phyloP scores from a whole-genome alignment of 2,113 vertebrate species.

The Pogona vitticeps region DNA sequence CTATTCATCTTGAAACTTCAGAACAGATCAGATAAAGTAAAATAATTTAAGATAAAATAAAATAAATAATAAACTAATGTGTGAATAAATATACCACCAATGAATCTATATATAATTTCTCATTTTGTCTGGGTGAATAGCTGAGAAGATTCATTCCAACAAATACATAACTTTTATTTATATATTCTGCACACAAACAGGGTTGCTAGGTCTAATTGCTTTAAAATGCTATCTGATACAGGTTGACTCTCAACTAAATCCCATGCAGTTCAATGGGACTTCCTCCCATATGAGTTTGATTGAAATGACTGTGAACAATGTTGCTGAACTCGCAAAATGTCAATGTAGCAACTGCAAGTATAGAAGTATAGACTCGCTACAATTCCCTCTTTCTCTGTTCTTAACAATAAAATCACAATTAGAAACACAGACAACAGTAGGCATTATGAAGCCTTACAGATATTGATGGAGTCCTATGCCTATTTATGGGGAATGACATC shows the following conservation, averaged over 20 bases:
- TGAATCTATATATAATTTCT: background rate
- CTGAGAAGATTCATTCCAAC: background rate
- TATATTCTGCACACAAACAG: background rate
- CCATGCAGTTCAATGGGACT: background rate
- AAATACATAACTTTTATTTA: background rate
- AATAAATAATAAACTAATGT: too few relatives aligned
- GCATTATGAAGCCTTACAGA: background rate
- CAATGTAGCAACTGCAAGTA: background rate
- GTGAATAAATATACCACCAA: background rate
- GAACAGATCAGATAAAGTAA: background rate
- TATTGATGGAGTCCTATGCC: background rate
- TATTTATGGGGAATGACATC: background rate
- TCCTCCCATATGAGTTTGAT: background rate
- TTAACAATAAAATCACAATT: background rate
- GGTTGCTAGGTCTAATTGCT: background rate
- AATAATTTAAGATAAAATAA: background rate
- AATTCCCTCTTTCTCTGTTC: background rate
- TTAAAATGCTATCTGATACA: background rate
- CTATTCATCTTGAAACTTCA: background rate
- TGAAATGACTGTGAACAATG: background rate
- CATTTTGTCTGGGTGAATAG: background rate
- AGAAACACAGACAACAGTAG: background rate
- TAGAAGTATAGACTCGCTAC: background rate
- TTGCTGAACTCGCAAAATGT: background rate
- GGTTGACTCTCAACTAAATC: background rate